Base-by-base conservation (phyloP, 2,113 vertebrate species). In the Thunnus thynnus region DNA sequence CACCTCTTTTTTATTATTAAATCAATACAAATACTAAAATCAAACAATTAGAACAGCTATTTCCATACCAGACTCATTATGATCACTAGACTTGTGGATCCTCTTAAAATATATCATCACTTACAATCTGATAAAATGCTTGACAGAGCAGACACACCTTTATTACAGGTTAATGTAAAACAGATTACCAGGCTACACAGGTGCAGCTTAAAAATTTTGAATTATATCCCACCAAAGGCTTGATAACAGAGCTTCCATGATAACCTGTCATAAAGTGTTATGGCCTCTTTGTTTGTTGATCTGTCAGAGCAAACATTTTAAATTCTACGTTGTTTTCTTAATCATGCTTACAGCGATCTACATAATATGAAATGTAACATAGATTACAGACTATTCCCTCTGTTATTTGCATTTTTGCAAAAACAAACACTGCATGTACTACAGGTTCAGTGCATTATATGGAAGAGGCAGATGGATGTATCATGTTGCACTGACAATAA, bases 151-250 rank as follows among this genome's bases (percentile, higher is more conserved):
- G 76, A 64, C 12, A 54, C 25, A 55, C 6, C 9, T 17, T 48
- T 3, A 58, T 41, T 14, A 22, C 14, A 56, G 62, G 46, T 61
- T 77, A 63, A 54, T 77, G 18, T 13, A 1, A 62, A 82, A 54
- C 14, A 84, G 79, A 71, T 80, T 78, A 78, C 82, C 50, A 64
- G 54, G 64, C 44, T 56, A 64, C 82, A 74, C 44, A 48, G 36
- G 47, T 70, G 44, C 27, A 32, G 20, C 25, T 4, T 13, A 55
- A 63, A 57, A 0, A 73, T 52, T n/a, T 80, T 12, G n/a, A 27
- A 47, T 36, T 46, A n/a, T 16, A 18, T 48, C 11, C 56, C 50
- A 41, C 58, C 36, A 61, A 6, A 80, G 13, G 17, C 36, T 58
- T 12, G 0, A 73, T 1, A 55, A 16, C 16, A 14, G 13, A 25